Evolutionary conservation across 2,113 vertebrate genomes (phyloP).

Genomic region (Bubo scandiacus): DNA sequence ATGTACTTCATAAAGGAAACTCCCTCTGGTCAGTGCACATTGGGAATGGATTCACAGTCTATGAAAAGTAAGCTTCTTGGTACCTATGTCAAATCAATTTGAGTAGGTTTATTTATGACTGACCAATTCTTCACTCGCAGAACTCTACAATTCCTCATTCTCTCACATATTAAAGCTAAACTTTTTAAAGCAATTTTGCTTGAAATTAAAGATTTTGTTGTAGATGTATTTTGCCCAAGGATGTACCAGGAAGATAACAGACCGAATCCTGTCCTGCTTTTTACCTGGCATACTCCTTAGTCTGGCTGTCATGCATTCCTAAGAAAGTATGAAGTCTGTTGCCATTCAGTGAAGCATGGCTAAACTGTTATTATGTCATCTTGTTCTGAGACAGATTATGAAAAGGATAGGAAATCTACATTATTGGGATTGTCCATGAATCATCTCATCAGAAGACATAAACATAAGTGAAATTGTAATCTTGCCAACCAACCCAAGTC

Average conservation of each 20-base stretch:
- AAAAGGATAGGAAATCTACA: not conserved
- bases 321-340: not conserved
- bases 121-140: not conserved
- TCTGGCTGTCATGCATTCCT: not conserved
- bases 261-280: not conserved
- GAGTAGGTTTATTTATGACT: not conserved
- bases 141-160: not conserved
- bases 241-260: not conserved
- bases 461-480: not conserved
- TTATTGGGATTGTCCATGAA: not conserved
- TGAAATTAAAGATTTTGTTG: not conserved
- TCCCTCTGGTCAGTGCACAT: not conserved
- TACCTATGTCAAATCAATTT: not conserved
- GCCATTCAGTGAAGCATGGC: not conserved
- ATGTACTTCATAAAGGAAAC: not conserved
- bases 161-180: not conserved
- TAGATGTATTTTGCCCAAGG: not conserved
- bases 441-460: not conserved
- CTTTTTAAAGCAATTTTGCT: not conserved
- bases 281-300: not conserved
- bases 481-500: not conserved
- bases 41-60: not conserved
- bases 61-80: not conserved
- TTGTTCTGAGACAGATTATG: not conserved
- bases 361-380: not conserved